A percentile compares a stretch with the other conserved stretches of the same genome.
These are phyloP conservation scores for Cochlearius cochlearius DNA, from an alignment of 2,113 vertebrate species.

Conservation along the genomic window DNA sequence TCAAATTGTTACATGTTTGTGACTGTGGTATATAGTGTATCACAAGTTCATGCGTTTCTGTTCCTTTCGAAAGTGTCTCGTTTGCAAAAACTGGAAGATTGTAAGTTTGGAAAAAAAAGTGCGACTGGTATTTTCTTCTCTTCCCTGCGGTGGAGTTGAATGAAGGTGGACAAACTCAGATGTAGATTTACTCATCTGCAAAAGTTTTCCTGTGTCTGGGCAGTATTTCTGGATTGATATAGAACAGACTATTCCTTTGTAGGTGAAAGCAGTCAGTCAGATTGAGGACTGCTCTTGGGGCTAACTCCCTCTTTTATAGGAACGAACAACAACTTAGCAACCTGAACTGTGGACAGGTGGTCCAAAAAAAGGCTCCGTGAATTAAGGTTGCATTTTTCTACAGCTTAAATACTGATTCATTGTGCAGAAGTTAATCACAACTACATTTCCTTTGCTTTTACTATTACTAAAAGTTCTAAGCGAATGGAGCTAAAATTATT, in stretches of 20 bases:
- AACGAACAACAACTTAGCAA: neutral
- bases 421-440: neutral
- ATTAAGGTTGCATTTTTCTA: neutral
- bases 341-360: neutral
- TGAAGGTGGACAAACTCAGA: neutral
- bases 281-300: neutral
- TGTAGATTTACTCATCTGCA: neutral
- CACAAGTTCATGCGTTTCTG: fast-evolving
- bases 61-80: neutral
- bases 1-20: fast-evolving
- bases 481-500: neutral
- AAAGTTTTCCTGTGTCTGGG: neutral
- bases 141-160: neutral
- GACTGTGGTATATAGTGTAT: neutral
- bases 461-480: neutral
- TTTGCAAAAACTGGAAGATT: neutral
- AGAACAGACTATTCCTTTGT: neutral
- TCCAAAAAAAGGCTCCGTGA: neutral
- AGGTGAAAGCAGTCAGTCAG: neutral
- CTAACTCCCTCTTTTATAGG: neutral
- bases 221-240: neutral
- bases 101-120: neutral
- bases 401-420: neutral
- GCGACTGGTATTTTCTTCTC: neutral
- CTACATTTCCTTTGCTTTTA: neutral